These are phyloP conservation scores for Leistus spinibarbis DNA, from an alignment of 2,888 invertebrate species.

Conservation along the genomic window DNA sequence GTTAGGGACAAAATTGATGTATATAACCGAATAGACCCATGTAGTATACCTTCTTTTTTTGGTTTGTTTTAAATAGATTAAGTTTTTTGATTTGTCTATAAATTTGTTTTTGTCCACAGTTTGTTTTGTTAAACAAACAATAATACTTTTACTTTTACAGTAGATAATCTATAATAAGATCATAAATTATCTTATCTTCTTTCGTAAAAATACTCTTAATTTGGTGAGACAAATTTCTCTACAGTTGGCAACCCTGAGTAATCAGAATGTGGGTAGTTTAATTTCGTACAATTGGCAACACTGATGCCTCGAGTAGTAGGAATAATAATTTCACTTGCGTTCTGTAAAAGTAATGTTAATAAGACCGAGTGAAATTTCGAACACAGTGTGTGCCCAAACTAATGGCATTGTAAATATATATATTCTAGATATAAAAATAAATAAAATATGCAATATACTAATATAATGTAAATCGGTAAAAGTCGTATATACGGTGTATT, in stretches of 20 bases:
- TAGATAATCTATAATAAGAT: too few species aligned
- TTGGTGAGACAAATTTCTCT: too few species aligned
- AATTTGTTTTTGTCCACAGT: constrained; percentile 14
- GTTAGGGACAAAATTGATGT: constrained; percentile 5
- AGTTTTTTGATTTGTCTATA: constrained; percentile 14
- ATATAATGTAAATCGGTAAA: constrained; percentile 27
- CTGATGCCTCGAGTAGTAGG: too few species aligned
- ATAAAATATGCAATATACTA: neutral
- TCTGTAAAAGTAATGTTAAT: neutral
- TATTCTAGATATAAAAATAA: neutral
- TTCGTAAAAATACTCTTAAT: too few species aligned
- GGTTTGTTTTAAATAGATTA: constrained; percentile 24
- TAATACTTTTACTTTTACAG: too few species aligned
- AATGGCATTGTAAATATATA: neutral
- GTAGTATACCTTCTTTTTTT: constrained; percentile 5
- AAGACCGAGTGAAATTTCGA: neutral
- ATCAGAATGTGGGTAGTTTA: too few species aligned
- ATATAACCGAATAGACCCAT: constrained; percentile 24
- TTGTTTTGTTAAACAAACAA: constrained; percentile 10
- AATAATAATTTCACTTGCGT: neutral
- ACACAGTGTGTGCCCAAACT: neutral
- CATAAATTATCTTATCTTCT: too few species aligned
- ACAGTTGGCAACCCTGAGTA: too few species aligned
- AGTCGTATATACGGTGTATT: constrained; percentile 22
- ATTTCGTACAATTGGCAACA: too few species aligned